These are phyloP conservation scores for Lamprotornis superbus DNA, from an alignment of 2,113 vertebrate species.

Conservation along the genomic window DNA sequence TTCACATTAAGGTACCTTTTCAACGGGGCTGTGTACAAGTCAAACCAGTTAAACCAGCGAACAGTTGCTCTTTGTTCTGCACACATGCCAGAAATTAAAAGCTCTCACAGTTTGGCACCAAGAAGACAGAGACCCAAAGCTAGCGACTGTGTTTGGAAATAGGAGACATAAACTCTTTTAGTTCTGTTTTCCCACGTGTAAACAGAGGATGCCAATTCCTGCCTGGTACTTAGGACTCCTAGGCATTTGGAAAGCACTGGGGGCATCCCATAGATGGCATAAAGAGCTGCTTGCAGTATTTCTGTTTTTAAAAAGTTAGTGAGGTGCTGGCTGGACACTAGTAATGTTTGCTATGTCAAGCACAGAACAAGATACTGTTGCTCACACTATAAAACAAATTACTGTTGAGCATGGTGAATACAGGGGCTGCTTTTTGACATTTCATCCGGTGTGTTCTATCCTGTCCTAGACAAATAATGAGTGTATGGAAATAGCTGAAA, in stretches of 20 bases:
- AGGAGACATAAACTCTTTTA: slow-evolving; percentile 2
- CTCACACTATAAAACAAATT: background rate
- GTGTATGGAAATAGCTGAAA: background rate
- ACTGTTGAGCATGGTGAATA: background rate
- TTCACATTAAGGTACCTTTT: slow-evolving; percentile 38
- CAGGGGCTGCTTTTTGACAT: background rate
- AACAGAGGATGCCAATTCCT: slow-evolving; percentile 4
- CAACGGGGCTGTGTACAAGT: background rate
- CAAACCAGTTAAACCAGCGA: slow-evolving; percentile 41
- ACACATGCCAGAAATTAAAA: slow-evolving; percentile 45
- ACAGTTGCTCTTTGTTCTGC: slow-evolving; percentile 64
- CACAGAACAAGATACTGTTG: background rate
- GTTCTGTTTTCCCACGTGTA: slow-evolving; percentile 2
- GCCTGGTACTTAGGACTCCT: background rate
- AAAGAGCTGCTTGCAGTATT: background rate
- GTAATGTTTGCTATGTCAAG: background rate
- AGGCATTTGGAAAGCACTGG: background rate
- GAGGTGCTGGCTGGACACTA: background rate
- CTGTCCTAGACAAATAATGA: background rate
- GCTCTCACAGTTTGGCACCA: slow-evolving; percentile 38
- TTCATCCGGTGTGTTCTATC: background rate
- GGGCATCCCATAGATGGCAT: background rate
- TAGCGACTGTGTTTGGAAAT: slow-evolving; percentile 18
- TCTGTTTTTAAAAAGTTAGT: background rate
- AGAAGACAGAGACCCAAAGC: slow-evolving; percentile 46